Base-by-base conservation (phyloP, 2,113 vertebrate genomes). In the Pygoscelis antarcticus region DNA sequence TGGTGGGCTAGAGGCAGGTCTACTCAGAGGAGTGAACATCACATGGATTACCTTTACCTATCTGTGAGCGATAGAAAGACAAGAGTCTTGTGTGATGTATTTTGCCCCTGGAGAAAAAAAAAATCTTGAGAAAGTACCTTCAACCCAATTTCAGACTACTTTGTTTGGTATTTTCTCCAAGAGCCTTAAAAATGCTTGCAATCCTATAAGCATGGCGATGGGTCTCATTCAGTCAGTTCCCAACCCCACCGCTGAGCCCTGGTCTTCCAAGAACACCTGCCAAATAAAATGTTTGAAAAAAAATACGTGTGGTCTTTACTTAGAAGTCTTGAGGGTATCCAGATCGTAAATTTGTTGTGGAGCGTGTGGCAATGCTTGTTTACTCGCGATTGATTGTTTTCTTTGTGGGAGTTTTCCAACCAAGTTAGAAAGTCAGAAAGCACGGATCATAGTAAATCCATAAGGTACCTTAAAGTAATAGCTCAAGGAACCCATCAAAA, bases 201-300 rank as follows among this genome's bases (percentile, higher is more conserved):
- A 57, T 74, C 60, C 66, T 54, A 6, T 46, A 42, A 79, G 69
- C 12, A 3, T 30, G 30, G 68, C 61, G 84, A 74, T 0, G 8
- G 62, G 58, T 84, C 89, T 79, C 51, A 54, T 75, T 94, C 84
- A 95, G 81, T 72, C 40, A 8, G 69, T 32, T 89, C 87, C 84
- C 77, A 77, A 66, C 9, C n/a, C 54, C 79, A 90, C 77, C 65
- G 0, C 65, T 47, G 78, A 92, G 81, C 20, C 87, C 93, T 38
- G 26, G n/a, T 69, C 74, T 91, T 90, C 92, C 91, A 93, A 93
- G 66, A 95, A 66, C 76, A 85, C 36, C 34, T 70, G 93, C 97
- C 96, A 97, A 96, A 92, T 77, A 94, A 95, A 96, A 96, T 14
- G 27, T 52, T 93, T 47, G 49, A 7, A 30, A 62, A 74, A 72